Conservation (phyloP, 2,888 invertebrate species). For the Embidobia sp. region DNA sequence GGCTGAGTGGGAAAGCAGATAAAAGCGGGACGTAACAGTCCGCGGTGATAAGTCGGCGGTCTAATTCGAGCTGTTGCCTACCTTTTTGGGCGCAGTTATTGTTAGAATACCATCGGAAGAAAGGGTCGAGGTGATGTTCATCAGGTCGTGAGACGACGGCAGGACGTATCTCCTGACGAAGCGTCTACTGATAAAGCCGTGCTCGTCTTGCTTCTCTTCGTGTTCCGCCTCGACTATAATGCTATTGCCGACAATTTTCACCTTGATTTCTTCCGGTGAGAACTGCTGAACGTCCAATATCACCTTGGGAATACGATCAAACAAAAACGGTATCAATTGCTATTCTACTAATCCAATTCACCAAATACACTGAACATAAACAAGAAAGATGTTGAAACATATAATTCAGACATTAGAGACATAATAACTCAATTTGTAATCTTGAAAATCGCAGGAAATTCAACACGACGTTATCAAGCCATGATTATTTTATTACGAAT, state of each 20-base stretch:
- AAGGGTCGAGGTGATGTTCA: constrained; percentile 80
- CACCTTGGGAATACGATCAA: constrained; percentile 70
- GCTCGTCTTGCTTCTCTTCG: constrained; percentile 82
- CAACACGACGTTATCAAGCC: too few species aligned
- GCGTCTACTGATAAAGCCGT: constrained; percentile 82
- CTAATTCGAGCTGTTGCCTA: constrained; percentile 61
- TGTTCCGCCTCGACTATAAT: constrained; percentile 82
- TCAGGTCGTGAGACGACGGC: constrained; percentile 81
- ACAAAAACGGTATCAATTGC: constrained; percentile 52
- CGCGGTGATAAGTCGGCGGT: constrained; percentile 41
- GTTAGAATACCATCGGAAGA: constrained; percentile 82
- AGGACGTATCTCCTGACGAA: constrained; percentile 82
- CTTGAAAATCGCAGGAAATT: too few species aligned
- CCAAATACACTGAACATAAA: constrained; percentile 2
- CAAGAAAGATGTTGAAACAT: too few species aligned
- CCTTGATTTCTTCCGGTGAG: constrained; percentile 82
- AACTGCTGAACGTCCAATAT: constrained; percentile 82
- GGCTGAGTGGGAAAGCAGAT: constrained; percentile 55
- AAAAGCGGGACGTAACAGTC: constrained; percentile 48
- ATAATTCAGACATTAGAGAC: too few species aligned
- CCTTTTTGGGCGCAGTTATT: constrained; percentile 81
- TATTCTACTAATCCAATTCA: constrained; percentile 27
- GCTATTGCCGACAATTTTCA: constrained; percentile 81
- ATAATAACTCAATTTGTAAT: too few species aligned
- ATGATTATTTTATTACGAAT: too few species aligned